Conservation (phyloP, 2,888 invertebrate species). For the Acanthacorydalis orientalis region DNA sequence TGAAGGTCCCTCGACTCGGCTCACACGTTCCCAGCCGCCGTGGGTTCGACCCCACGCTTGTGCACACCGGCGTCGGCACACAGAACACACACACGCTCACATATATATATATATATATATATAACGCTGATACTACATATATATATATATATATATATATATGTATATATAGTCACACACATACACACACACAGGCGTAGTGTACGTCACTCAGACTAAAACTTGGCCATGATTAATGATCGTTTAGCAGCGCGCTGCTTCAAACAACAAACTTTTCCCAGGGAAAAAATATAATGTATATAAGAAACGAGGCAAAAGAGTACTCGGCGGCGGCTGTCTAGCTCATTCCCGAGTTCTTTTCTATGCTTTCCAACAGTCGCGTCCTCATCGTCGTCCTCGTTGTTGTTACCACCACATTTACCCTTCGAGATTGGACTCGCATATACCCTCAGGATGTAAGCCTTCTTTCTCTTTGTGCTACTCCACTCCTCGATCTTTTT, state of each 20-base stretch:
- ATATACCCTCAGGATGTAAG: neutral
- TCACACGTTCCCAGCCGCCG: slow-evolving; percentile 13
- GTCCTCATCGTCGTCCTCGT: neutral
- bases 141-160: neutral
- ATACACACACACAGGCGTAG: slow-evolving; percentile 10
- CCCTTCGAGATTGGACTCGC: slow-evolving; percentile 23
- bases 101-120: too few species aligned
- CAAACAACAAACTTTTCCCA: slow-evolving; percentile 48
- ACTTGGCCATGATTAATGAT: slow-evolving; percentile 40
- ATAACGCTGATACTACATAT: too few species aligned
- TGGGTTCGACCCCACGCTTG: slow-evolving; percentile 10
- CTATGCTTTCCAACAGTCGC: neutral
- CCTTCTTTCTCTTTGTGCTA: neutral
- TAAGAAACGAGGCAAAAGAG: slow-evolving; percentile 22
- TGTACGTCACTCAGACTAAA: slow-evolving; percentile 30
- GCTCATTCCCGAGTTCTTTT: neutral
- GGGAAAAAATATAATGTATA: slow-evolving; percentile 32
- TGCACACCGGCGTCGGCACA: slow-evolving; percentile 20
- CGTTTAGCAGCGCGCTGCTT: slow-evolving; percentile 34
- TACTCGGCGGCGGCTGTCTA: neutral
- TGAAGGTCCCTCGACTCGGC: slow-evolving; percentile 28
- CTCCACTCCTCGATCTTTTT: too few species aligned
- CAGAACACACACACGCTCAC: slow-evolving; percentile 9
- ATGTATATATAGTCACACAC: neutral
- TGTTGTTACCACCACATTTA: slow-evolving; percentile 18